These are phyloP conservation scores for Campaea margaritaria DNA, from an alignment of 2,888 invertebrate species.

Conservation along the genomic window DNA sequence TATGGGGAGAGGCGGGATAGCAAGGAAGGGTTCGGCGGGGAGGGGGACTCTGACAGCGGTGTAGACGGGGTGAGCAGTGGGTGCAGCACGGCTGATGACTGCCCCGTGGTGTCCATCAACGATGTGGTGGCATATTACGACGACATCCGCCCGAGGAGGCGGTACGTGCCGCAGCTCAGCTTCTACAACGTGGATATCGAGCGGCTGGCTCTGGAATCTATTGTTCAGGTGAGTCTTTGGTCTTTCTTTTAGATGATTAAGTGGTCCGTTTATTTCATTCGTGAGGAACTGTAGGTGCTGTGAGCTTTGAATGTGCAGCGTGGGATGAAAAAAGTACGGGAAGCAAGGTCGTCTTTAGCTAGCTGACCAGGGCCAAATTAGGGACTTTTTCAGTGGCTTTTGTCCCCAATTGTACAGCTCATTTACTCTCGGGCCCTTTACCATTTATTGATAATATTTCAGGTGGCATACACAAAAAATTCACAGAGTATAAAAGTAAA, in stretches of 20 bases:
- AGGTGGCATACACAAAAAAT: too few species aligned
- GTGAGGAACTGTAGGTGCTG: too few species aligned
- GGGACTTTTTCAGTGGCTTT: too few species aligned
- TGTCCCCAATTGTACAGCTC: too few species aligned
- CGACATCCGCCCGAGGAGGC: constrained; percentile 73
- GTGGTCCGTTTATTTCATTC: too few species aligned
- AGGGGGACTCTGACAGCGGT: constrained; percentile 82
- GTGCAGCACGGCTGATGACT: constrained; percentile 85
- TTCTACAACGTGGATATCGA: constrained; percentile 79
- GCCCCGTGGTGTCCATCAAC: constrained; percentile 82
- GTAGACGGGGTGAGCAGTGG: constrained; percentile 86
- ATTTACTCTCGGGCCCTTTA: too few species aligned
- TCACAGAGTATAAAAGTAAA: too few species aligned
- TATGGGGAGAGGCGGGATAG: constrained; percentile 77
- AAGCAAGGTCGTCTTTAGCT: too few species aligned
- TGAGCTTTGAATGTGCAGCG: too few species aligned
- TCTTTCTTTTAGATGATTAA: not conserved
- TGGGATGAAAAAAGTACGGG: too few species aligned
- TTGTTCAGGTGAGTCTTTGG: constrained; percentile 70
- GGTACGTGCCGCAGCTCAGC: constrained; percentile 76
- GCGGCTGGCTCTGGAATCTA: constrained; percentile 73
- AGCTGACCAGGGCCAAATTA: too few species aligned
- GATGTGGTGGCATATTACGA: constrained; percentile 82
- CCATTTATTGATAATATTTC: too few species aligned
- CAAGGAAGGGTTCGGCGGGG: constrained; percentile 77